Evolutionary conservation across 1,140 invertebrate genomes (phyloP).

Genomic region (Polyergus mexicanus): DNA sequence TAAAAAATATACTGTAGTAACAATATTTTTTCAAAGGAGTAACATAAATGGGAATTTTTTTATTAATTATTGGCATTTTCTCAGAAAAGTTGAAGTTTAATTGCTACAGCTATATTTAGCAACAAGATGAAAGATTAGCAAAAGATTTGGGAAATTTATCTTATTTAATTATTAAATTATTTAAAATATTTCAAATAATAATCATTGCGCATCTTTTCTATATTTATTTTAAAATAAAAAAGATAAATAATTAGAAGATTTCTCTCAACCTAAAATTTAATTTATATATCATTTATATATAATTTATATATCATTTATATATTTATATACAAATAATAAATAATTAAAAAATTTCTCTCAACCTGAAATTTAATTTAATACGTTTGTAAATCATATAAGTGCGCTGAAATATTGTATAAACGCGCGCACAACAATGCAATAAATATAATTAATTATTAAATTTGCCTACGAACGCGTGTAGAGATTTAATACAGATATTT

Average conservation of each 20-base stretch:
- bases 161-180: too few species aligned
- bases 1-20: slow-evolving; percentile 12
- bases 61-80: not conserved
- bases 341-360: not conserved
- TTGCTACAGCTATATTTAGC: not conserved
- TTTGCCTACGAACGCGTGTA: not conserved
- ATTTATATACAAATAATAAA: too few species aligned
- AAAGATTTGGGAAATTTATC: not conserved
- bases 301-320: too few species aligned
- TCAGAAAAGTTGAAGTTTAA: slow-evolving; percentile 13
- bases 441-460: not conserved
- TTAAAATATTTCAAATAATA: too few species aligned
- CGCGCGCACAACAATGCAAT: not conserved
- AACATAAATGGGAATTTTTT: slow-evolving; percentile 5
- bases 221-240: not conserved
- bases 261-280: not conserved
- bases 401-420: not conserved
- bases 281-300: too few species aligned
- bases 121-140: not conserved
- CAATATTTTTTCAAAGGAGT: not conserved
- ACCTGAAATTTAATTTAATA: slow-evolving; percentile 16
- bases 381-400: not conserved
- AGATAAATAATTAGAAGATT: not conserved
- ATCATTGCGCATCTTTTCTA: not conserved
- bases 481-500: slow-evolving; percentile 15